Evolutionary conservation across 2,888 invertebrate genomes (phyloP), one percentile per base, ranked within the genome.

Genomic region (Drosophila imparisetae): DNA sequence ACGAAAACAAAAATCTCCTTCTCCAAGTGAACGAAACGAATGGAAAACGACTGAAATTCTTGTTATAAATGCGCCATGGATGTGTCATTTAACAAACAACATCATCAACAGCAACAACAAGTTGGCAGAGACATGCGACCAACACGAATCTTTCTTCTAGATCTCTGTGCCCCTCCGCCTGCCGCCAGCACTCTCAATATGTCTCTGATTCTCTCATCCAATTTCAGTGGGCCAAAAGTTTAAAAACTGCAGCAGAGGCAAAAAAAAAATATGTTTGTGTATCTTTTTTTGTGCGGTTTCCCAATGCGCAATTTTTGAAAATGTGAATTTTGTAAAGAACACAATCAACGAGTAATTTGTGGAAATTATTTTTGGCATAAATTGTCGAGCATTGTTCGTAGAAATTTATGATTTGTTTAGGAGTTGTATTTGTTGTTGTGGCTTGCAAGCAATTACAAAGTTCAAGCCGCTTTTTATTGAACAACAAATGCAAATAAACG

Each of bases 51-150:
- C 59, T 55, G 64, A 69, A 67, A 83, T 86, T 80, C 77, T 71
- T 77, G 65, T 81, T 70, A 70, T 66, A 72, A 83, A 86, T 89
- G 77, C 82, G 78, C 68, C 66, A 64, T 73, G 70, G 61, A 88
- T 86, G 89, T 86, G 86, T 86, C 90, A 86, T 83, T 86, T 67
- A 66, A 72, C 50, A 75, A 69, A 76, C 57, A 67, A 49, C 59
- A 62, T 45, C 45, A 69, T 10, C 30, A 73, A 60, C 42, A 59
- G 62, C 71, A 69, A 30, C 49, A 45, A 57, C 52, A 79, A 72
- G 62, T 72, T 83, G 65, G 72, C 66, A 62, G 59, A 79, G 81
- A 88, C 70, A 70, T 70, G 69, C 70, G 78, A 78, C 78, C 83
- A 86, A 75, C 75, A 78, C 58, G 66, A 83, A 86, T 76, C 68